Percentiles rank a stretch among this genome's conserved stretches.
Conservation (phyloP, 2,797 vertebrate species). For the Acanthurus leucopareius region DNA sequence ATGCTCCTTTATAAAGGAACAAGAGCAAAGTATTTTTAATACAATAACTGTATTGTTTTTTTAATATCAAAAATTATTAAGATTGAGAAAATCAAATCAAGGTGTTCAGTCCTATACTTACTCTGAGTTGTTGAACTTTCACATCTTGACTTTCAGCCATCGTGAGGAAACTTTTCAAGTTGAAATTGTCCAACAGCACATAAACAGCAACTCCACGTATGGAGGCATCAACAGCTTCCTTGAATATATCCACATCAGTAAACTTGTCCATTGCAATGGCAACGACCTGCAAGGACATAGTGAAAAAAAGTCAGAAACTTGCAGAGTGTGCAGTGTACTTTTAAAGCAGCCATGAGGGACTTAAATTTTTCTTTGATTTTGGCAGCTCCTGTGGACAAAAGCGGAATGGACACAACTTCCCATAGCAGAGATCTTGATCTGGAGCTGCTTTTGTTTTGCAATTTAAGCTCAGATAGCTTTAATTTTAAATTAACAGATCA, state of each 20-base stretch:
- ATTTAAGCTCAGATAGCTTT: no score
- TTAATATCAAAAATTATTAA: not conserved
- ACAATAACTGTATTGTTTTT: not conserved
- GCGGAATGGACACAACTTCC: no score
- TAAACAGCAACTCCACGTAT: conserved; percentile 92
- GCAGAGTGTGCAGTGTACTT: no score
- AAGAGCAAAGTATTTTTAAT: not conserved
- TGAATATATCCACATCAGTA: conserved; percentile 97
- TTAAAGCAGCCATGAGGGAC: no score
- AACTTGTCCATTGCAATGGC: conserved; percentile 97
- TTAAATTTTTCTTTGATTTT: no score
- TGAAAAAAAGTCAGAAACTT: not conserved
- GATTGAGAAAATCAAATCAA: not conserved
- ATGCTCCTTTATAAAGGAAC: not conserved
- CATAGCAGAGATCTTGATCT: no score
- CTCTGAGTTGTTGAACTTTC: conserved; percentile 93
- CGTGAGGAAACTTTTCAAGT: conserved; percentile 90
- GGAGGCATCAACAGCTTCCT: conserved; percentile 93
- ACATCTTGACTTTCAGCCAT: conserved; percentile 94
- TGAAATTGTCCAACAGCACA: conserved; percentile 91
- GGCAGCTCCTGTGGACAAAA: no score
- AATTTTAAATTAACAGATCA: no score
- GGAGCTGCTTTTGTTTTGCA: no score
- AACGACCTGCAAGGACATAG: conserved; percentile 88
- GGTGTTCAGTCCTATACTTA: conserved; percentile 75